Evolutionary conservation across 2,113 vertebrate species (phyloP).

Genomic region (Aspidoscelis tigris): DNA sequence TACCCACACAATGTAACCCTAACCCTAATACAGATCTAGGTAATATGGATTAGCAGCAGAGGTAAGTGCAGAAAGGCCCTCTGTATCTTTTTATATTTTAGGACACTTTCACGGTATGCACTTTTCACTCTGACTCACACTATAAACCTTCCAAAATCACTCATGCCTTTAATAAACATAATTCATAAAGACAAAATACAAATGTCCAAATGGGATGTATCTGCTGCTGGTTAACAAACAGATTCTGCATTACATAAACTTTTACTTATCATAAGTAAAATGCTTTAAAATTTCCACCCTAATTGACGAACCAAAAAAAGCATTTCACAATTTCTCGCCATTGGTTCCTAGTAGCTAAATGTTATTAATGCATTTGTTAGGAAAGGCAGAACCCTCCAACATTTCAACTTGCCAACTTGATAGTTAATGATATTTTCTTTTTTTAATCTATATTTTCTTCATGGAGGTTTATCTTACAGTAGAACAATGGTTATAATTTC

Average conservation of each 20-base stretch:
- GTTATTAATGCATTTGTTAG: conserved; percentile 76
- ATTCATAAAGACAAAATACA: background rate
- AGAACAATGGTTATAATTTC: conserved; percentile 73
- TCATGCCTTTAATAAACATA: background rate
- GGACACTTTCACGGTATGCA: background rate
- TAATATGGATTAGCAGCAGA: too few relatives aligned
- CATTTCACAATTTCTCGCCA: conserved; percentile 72
- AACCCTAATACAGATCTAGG: too few relatives aligned
- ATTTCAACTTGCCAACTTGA: conserved; percentile 71
- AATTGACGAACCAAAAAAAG: conserved; percentile 71
- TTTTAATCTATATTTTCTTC: conserved; percentile 75
- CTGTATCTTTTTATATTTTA: conserved; percentile 31
- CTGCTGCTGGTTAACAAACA: too few relatives aligned
- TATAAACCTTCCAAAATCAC: background rate
- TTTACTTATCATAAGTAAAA: conserved; percentile 36
- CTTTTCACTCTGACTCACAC: too few relatives aligned
- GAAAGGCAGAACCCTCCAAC: conserved; percentile 72
- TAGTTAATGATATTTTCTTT: conserved; percentile 69
- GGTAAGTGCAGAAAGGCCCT: background rate
- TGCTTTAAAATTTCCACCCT: conserved; percentile 45
- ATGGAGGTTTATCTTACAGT: conserved; percentile 69
- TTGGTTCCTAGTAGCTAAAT: conserved; percentile 74
- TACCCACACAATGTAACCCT: too few relatives aligned
- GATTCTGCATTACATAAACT: background rate
- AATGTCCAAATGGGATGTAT: background rate